Evolutionary conservation across 2,888 invertebrate species (phyloP).

Genomic region (Cheilosia pagana): DNA sequence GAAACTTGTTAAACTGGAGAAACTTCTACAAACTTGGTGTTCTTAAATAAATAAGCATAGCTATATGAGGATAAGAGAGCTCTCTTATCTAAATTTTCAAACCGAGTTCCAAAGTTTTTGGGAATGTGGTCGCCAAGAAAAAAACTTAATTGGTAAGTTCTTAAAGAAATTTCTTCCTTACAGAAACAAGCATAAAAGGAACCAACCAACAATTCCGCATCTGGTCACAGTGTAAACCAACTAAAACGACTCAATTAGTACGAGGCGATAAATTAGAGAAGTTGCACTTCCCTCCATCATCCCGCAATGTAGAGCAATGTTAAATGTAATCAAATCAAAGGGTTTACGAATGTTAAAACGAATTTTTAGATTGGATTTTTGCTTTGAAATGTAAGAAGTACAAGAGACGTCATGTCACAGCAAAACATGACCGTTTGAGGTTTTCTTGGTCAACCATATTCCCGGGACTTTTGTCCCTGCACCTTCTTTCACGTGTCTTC

Average conservation of each 20-base stretch:
- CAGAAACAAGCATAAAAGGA: background rate
- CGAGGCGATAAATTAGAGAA: background rate
- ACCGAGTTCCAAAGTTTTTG: constrained; percentile 1
- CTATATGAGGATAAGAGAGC: background rate
- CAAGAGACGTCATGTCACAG: no score
- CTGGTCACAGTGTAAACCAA: background rate
- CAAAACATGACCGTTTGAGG: no score
- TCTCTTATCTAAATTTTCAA: constrained; percentile 10
- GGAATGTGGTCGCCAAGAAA: background rate
- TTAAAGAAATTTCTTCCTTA: background rate
- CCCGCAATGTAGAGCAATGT: background rate
- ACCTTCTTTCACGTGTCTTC: no score
- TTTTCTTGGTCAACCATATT: no score
- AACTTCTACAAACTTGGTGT: constrained; percentile 20
- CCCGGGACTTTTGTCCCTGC: no score
- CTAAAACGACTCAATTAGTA: background rate
- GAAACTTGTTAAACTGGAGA: background rate
- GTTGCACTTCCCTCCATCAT: background rate
- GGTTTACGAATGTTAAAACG: background rate
- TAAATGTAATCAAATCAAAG: background rate
- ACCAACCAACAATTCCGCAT: background rate
- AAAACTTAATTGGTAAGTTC: background rate
- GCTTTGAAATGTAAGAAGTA: no score
- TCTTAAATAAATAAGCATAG: constrained; percentile 27
- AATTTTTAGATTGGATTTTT: background rate